Conservation (phyloP, 2,113 vertebrate species). For the Oriolus oriolus region DNA sequence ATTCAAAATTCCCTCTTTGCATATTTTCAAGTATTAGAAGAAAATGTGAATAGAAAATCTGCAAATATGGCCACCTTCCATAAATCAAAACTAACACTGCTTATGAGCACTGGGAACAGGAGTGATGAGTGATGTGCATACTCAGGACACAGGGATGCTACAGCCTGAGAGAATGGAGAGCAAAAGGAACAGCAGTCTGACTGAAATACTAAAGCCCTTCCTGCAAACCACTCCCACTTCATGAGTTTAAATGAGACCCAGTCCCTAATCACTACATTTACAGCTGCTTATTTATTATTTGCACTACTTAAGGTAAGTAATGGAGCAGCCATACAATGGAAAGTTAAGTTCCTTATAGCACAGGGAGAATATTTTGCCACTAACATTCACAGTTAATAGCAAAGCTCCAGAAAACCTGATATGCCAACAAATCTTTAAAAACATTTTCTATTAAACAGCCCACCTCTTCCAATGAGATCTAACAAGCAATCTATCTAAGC, state of each 20-base stretch:
- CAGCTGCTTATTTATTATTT: background rate
- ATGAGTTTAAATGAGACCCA: background rate
- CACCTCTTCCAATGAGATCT: background rate
- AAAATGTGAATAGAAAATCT: background rate
- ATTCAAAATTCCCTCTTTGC: background rate
- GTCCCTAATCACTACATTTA: background rate
- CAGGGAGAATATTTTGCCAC: background rate
- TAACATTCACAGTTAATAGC: background rate
- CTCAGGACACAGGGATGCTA: background rate
- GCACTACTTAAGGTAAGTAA: rapidly evolving
- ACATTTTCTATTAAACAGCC: background rate
- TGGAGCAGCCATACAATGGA: background rate
- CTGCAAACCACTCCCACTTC: background rate
- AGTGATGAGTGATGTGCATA: background rate
- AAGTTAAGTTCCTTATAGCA: background rate
- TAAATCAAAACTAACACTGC: background rate
- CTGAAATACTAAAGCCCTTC: background rate
- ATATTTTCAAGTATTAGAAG: background rate
- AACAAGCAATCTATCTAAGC: background rate
- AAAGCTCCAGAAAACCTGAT: background rate
- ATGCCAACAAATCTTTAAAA: background rate
- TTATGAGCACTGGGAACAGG: background rate
- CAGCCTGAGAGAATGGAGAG: background rate
- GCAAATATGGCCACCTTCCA: background rate
- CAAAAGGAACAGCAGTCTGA: background rate